phyloP scores from a whole-genome alignment of 1,140 invertebrate species.

The Halotydeus destructor region DNA sequence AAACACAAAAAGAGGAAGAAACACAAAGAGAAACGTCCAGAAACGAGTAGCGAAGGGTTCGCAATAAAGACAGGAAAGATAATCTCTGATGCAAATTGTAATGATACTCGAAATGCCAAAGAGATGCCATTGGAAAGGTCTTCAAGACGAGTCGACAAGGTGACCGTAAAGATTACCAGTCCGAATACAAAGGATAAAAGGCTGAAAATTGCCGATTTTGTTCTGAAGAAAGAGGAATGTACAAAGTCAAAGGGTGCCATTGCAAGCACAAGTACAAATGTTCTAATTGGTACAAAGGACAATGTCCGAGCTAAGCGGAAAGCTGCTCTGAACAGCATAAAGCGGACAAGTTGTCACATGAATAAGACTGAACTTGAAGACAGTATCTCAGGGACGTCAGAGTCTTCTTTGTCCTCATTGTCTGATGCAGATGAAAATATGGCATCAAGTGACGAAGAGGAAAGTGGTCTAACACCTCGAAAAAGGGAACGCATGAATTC shows the following conservation, averaged over 20 bases:
- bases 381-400: too few species aligned
- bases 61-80: background rate
- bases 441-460: background rate
- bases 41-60: background rate
- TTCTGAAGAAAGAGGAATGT: too few species aligned
- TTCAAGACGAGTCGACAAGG: background rate
- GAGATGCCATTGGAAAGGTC: background rate
- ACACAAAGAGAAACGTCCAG: constrained; percentile 11
- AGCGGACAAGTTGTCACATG: background rate
- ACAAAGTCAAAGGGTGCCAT: too few species aligned
- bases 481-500: background rate
- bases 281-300: too few species aligned
- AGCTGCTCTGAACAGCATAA: background rate
- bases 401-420: too few species aligned
- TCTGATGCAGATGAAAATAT: background rate
- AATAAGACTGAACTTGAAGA: background rate
- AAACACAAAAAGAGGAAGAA: constrained; percentile 18
- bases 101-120: background rate
- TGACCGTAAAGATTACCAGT: background rate
- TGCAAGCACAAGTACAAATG: too few species aligned
- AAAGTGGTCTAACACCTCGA: background rate
- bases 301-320: background rate
- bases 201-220: too few species aligned
- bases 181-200: too few species aligned
- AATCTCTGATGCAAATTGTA: background rate